Conservation (phyloP, 37 sponge, comb jelly and placozoan species). For the Tethya wilhelma region DNA sequence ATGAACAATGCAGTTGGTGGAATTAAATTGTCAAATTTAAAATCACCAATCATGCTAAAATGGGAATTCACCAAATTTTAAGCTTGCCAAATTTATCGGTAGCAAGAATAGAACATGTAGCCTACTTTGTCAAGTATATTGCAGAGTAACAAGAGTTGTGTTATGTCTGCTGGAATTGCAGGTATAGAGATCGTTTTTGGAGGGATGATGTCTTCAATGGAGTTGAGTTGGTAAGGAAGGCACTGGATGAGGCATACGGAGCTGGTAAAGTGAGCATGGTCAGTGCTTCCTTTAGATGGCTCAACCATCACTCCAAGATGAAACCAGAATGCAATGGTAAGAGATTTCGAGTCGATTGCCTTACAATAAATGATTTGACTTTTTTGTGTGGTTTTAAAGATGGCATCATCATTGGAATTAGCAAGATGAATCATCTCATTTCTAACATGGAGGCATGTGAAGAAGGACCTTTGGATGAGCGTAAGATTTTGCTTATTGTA, state of each 20-base stretch:
- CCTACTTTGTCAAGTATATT: too few relatives aligned
- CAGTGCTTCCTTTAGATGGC: conserved; percentile 79
- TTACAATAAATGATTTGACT: conserved; percentile 60
- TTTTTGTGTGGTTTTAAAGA: conserved; percentile 34
- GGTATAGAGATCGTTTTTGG: conserved; percentile 82
- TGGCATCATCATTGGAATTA: conserved; percentile 77
- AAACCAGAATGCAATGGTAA: conserved; percentile 52
- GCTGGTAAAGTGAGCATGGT: conserved; percentile 51
- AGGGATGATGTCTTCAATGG: conserved; percentile 63
- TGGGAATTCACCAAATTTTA: too few relatives aligned
- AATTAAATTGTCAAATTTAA: too few relatives aligned
- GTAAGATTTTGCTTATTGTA: not conserved
- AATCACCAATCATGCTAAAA: too few relatives aligned
- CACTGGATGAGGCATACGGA: conserved; percentile 59
- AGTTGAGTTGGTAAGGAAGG: conserved; percentile 41
- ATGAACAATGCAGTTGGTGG: too few relatives aligned
- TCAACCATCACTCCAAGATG: conserved; percentile 80
- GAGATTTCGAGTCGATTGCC: conserved; percentile 65
- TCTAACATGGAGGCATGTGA: conserved; percentile 71
- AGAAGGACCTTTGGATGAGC: conserved; percentile 75
- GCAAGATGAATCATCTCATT: conserved; percentile 58
- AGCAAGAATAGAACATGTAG: too few relatives aligned
- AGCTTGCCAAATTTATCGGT: too few relatives aligned
- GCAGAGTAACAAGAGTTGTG: too few relatives aligned
- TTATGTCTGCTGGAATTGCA: too few relatives aligned